Base-by-base conservation (phyloP, 1,140 invertebrate genomes). In the Aphis craccivora region DNA sequence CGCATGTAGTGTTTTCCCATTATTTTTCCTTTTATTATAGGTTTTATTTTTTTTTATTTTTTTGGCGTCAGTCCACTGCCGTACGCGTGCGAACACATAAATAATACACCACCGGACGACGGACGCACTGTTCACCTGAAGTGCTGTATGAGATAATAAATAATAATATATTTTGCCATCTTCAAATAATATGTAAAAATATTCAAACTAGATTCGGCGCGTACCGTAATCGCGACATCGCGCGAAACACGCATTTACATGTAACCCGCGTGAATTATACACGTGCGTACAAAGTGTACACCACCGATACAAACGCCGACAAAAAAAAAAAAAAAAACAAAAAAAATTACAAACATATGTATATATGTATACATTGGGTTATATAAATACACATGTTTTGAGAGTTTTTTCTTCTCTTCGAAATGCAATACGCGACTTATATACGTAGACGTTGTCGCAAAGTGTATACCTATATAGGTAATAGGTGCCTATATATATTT, bases 131-230 rank as follows among this genome's bases (percentile, higher is more conserved):
- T 67, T n/a, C 25, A 9, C 14, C 40, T 25, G 25, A n/a, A 86
- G 40, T 45, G 81, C 43, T 48, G 53, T 53, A 40, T 6, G 23
- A 9, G 25, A 86, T 45, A 86, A 86, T 86, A 86, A 67, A 76
- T 76, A n/a, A 67, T 67, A n/a, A 76, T 87, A 87, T 14, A 43
- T 87, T 87, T 87, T 87, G 40, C 84, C 84, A 45, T 87, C 84
- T 45, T 87, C 40, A n/a, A 87, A 87, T 87, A 87, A 87, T 87
- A 87, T 87, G 84, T 87, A 87, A 87, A 87, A 87, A 87, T 45
- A 87, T 87, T 87, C 84, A 87, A 87, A 87, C 84, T 45, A 87
- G 84, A 87, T 45, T 87, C 43, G 84, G 40, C 25, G 25, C 84
- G 43, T 9, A 30, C 25, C 84, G 43, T 43, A 20, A 45, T 87